Evolutionary conservation across 2,888 invertebrate species (phyloP).

Genomic region (Eupeodes luniger): DNA sequence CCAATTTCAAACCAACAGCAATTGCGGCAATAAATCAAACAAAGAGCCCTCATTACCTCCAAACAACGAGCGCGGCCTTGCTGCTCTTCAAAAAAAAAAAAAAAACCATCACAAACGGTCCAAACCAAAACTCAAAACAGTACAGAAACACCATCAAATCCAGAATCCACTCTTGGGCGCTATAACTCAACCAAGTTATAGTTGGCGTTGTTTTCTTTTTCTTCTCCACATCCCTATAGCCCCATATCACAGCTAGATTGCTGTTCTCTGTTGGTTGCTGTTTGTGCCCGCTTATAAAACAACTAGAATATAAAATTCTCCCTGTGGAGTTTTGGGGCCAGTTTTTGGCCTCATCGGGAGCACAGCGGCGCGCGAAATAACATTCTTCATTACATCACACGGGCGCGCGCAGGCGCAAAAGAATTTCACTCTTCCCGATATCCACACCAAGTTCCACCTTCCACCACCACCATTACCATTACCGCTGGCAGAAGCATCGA

Average conservation of each 20-base stretch:
- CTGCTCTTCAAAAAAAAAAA: neutral
- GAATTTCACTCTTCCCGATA: conserved; percentile 45
- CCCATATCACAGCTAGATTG: neutral
- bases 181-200: conserved; percentile 61
- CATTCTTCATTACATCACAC: conserved; percentile 66
- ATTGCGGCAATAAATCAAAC: conserved; percentile 75
- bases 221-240: neutral
- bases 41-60: conserved; percentile 75
- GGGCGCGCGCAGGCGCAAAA: conserved; percentile 56
- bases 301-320: neutral
- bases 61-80: conserved; percentile 59
- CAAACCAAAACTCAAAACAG: conserved; percentile 44
- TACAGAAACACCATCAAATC: conserved; percentile 42
- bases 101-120: conserved; percentile 36
- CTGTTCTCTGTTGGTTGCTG: neutral
- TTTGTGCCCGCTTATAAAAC: neutral
- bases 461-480: neutral
- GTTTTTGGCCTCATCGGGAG: conserved; percentile 50
- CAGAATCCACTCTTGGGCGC: conserved; percentile 47
- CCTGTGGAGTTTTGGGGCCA: conserved; percentile 55
- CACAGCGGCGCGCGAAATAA: conserved; percentile 68
- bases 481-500: neutral
- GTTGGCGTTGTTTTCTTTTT: neutral
- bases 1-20: conserved; percentile 73
- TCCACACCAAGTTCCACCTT: neutral